Evolutionary conservation across 2,113 vertebrate species (phyloP), one percentile per base, ranked within the genome.

Genomic region (Morone saxatilis): DNA sequence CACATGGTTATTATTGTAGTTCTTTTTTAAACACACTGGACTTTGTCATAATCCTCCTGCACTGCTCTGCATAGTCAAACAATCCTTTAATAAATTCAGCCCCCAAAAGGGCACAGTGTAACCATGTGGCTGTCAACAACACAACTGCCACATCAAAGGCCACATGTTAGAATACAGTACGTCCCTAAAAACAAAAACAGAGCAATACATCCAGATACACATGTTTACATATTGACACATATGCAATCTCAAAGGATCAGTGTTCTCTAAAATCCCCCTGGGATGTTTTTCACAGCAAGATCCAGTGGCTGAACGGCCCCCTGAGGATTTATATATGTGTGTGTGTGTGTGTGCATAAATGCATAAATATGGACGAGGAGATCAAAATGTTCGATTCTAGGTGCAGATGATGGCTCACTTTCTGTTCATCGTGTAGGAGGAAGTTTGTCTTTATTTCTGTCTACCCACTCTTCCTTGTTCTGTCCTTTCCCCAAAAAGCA

Each of bases 191-290:
- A 90, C 83, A 90, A 93, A 90, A 92, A 90, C 87, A 84, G 83
- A 87, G 90, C 88, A 87, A 80, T 73, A 43, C 69, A 70, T 85
- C 84, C 84, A 69, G 59, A 91, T 85, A 90, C 83, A 86, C 86
- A 85, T 92, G 92, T 92, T 93, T 93, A 91, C 90, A 91, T 91
- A 88, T 86, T 84, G 80, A 86, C 88, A 88, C 86, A 88, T 81
- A 85, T 19, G 54, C 87, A 87, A 83, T 89, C 89, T 84, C 86
- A 78, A 51, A 56, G 91, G 94, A 94, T 93, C 89, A 93, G 86
- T 61, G 68, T 53, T 47, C 68, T 45, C 45, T 81, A 38, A 92
- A 93, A 91, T 91, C 88, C 90, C 86, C 87, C 66, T 48, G 79
- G 86, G 89, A 87, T 93, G 92, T 94, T 94, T 93, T 92, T 89